A percentile compares a stretch with the other conserved stretches of the same genome.
Evolutionary conservation across 2,113 vertebrate species (phyloP).

Genomic region (Naja naja): DNA sequence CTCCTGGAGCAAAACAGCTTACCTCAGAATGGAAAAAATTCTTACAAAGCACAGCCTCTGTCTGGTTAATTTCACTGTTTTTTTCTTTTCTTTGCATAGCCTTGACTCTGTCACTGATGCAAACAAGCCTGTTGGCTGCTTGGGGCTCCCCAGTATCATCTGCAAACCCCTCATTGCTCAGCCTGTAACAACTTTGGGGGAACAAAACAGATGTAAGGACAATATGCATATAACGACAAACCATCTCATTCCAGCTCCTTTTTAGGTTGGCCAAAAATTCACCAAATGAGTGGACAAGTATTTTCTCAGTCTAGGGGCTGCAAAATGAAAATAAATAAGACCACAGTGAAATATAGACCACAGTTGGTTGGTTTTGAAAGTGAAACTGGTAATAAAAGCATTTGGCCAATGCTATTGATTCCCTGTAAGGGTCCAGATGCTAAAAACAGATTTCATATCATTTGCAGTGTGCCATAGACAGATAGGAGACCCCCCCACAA

Average conservation of each 20-base stretch:
- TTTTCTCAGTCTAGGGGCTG: neutral
- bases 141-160: conserved; percentile 5
- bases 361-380: neutral
- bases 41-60: conserved; percentile 11
- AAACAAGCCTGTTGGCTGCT: neutral
- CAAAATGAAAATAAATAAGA: neutral
- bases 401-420: neutral
- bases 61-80: conserved; percentile 34
- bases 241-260: neutral
- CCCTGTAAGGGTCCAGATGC: neutral
- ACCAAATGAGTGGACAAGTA: neutral
- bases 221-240: neutral
- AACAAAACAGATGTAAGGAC: conserved; percentile 19
- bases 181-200: neutral
- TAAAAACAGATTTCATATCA: neutral
- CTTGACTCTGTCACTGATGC: neutral
- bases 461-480: neutral
- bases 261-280: neutral
- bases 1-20: conserved; percentile 6
- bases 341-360: neutral
- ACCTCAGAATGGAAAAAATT: conserved; percentile 40
- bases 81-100: neutral
- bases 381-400: neutral
- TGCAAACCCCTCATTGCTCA: conserved; percentile 1
- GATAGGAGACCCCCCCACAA: no score